Percentiles rank a stretch among this genome's conserved stretches.
Conservation (phyloP, 2,113 vertebrate genomes). For the Microtus montanus region DNA sequence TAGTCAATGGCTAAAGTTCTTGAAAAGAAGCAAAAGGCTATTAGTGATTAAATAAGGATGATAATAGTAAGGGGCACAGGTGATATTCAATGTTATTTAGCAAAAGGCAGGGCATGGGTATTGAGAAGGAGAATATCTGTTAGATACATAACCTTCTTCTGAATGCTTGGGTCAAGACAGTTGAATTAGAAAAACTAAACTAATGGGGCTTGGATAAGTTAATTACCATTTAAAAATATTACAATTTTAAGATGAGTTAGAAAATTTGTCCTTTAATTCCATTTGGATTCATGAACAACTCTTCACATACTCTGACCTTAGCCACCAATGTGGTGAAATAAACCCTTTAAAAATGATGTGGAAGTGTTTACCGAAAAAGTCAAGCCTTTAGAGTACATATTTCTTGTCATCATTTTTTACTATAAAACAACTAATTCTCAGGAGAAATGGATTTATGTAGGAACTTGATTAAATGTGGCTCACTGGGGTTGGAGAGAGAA, state of each 20-base stretch:
- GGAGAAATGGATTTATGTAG: slow-evolving; percentile 16
- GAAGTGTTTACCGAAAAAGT: background rate
- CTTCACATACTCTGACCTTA: background rate
- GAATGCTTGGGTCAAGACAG: background rate
- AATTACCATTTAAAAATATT: background rate
- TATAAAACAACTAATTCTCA: background rate
- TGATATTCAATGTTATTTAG: background rate
- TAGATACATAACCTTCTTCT: background rate
- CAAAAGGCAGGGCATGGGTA: background rate
- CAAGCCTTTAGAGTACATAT: background rate
- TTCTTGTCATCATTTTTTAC: background rate
- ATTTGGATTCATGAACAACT: background rate
- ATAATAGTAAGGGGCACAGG: background rate
- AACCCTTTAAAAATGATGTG: background rate
- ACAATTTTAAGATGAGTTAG: background rate
- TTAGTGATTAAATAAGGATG: background rate
- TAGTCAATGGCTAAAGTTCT: background rate
- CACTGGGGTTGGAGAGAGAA: background rate
- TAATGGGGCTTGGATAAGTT: background rate
- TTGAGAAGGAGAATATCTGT: background rate
- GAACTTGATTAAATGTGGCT: background rate
- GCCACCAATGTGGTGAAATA: background rate
- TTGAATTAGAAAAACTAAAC: background rate
- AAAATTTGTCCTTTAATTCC: background rate
- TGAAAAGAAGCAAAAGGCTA: background rate